Evolutionary conservation across 2,888 invertebrate genomes (phyloP).

Genomic region (Cosmorhoe ocellata): DNA sequence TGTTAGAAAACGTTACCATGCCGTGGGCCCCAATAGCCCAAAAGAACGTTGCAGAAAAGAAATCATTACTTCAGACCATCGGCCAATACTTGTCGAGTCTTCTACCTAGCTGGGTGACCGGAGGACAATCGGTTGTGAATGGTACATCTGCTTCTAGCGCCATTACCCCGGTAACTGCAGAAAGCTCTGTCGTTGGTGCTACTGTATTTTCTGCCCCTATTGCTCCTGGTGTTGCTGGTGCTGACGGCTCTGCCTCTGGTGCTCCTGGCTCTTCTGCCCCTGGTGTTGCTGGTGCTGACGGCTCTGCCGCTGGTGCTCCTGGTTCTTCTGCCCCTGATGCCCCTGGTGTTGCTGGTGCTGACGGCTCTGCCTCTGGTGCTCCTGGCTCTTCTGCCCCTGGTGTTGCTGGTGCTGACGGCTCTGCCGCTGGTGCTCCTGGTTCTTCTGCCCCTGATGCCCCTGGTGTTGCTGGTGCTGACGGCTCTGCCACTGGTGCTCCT

Average conservation of each 20-base stretch:
- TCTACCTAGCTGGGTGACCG: constrained; percentile 59
- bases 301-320: neutral
- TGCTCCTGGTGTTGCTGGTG: neutral
- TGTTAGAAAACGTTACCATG: constrained; percentile 54
- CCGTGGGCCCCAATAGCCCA: constrained; percentile 57
- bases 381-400: neutral
- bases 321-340: neutral
- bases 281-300: neutral
- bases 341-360: constrained; percentile 4
- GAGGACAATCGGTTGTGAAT: constrained; percentile 29
- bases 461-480: constrained; percentile 8
- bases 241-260: neutral
- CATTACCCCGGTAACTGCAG: too few relatives aligned
- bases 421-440: neutral
- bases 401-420: neutral
- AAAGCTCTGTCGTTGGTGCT: neutral
- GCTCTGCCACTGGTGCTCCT: neutral
- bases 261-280: neutral
- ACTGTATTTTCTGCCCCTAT: neutral
- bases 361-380: constrained; percentile 2
- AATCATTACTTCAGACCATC: constrained; percentile 56
- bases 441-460: constrained; percentile 2
- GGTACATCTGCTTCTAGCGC: neutral
- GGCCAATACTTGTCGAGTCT: constrained; percentile 58
- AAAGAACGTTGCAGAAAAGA: constrained; percentile 58